phyloP scores from a whole-genome alignment of 2,797 vertebrate species.

The Pelobates cultripes region DNA sequence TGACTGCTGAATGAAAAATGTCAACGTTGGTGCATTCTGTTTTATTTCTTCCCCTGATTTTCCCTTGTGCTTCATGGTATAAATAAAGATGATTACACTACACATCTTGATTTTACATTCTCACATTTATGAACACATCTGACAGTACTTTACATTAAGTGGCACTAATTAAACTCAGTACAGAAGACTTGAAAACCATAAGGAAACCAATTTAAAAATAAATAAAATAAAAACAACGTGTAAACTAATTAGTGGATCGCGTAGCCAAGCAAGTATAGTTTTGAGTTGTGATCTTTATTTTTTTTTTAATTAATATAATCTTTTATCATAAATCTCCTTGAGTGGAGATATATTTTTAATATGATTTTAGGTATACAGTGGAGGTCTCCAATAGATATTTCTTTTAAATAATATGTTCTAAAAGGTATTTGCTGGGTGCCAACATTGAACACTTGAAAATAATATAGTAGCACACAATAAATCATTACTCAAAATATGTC shows the following conservation, averaged over 20 bases:
- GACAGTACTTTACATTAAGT: slow-evolving; percentile 39
- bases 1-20: slow-evolving; percentile 50
- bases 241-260: slow-evolving; percentile 51
- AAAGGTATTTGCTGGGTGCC: too few species aligned
- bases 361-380: neutral
- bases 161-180: slow-evolving; percentile 40
- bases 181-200: slow-evolving; percentile 50
- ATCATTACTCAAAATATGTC: too few species aligned
- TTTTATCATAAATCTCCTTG: slow-evolving; percentile 20
- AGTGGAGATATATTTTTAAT: slow-evolving; percentile 1
- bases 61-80: slow-evolving; percentile 42
- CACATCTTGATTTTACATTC: slow-evolving; percentile 51
- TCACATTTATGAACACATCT: slow-evolving; percentile 44
- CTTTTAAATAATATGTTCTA: too few species aligned
- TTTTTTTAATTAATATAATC: slow-evolving; percentile 33
- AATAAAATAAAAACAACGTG: slow-evolving; percentile 31
- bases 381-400: too few species aligned
- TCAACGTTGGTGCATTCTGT: slow-evolving; percentile 26
- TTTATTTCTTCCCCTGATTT: slow-evolving; percentile 12
- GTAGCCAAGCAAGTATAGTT: slow-evolving; percentile 12
- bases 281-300: slow-evolving; percentile 28
- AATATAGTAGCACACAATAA: too few species aligned
- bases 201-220: slow-evolving; percentile 40
- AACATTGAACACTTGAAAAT: too few species aligned
- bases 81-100: slow-evolving; percentile 53